These are phyloP conservation scores for Micromesistius poutassou DNA, from an alignment of 2,797 vertebrate genomes.

Conservation along the genomic window DNA sequence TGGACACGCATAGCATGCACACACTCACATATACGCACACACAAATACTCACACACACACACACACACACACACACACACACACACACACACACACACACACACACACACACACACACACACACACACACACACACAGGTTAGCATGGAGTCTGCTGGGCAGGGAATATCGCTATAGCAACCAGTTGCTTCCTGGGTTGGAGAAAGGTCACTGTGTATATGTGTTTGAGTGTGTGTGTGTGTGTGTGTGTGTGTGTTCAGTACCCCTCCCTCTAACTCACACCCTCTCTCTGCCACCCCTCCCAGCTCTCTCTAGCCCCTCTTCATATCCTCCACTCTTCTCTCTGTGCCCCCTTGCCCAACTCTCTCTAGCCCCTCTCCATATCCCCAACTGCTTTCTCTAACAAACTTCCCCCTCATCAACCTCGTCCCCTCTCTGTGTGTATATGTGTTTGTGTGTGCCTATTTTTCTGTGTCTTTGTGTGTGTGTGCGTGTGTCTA, in stretches of 20 bases:
- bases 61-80: too few species aligned
- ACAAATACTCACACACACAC: too few species aligned
- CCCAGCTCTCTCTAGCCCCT: slow-evolving; percentile 14
- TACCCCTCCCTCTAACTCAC: slow-evolving; percentile 3
- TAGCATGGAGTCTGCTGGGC: slow-evolving; percentile 20
- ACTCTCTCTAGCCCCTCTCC: neutral
- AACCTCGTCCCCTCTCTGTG: neutral
- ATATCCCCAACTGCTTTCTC: neutral
- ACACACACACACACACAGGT: neutral
- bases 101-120: neutral
- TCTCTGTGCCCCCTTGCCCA: neutral
- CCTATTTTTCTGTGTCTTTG: too few species aligned
- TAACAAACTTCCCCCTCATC: neutral
- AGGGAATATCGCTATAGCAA: slow-evolving; percentile 63
- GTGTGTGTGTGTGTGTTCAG: neutral
- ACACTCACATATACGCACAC: too few species aligned
- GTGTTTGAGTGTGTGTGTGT: neutral
- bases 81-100: neutral
- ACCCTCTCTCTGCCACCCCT: slow-evolving; percentile 20
- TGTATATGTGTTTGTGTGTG: neutral
- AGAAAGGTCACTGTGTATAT: slow-evolving; percentile 46
- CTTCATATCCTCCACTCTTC: slow-evolving; percentile 7
- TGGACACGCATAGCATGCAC: too few species aligned
- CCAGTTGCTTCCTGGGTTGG: slow-evolving; percentile 49
- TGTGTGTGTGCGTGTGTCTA: neutral